A percentile compares a stretch with the other conserved stretches of the same genome.
phyloP scores from a whole-genome alignment of 2,888 invertebrate genomes.

The Melikaiella ostensackeni region DNA sequence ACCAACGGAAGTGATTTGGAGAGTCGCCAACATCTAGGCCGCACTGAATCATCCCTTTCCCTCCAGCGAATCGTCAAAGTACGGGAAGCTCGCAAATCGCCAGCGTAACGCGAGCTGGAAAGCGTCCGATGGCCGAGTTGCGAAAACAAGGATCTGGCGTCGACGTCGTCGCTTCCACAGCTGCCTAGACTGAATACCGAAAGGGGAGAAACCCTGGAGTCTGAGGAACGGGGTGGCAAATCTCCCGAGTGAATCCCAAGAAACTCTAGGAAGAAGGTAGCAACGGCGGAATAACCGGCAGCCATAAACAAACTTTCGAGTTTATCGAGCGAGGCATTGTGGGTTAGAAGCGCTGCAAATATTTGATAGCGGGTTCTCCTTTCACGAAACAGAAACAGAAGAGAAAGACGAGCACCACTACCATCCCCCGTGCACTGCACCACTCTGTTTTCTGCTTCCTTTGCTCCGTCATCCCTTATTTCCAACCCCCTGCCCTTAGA shows the following conservation, averaged over 20 bases:
- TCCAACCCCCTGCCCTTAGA: slow-evolving; percentile 11
- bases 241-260: slow-evolving; percentile 30
- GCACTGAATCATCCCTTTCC: slow-evolving; percentile 66
- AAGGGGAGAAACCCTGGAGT: slow-evolving; percentile 34
- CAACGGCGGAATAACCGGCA: slow-evolving; percentile 62
- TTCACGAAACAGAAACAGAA: slow-evolving; percentile 62
- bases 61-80: slow-evolving; percentile 13
- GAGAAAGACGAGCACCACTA: slow-evolving; percentile 44
- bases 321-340: slow-evolving; percentile 70
- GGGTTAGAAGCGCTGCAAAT: slow-evolving; percentile 70
- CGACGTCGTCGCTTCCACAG: slow-evolving; percentile 42
- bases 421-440: slow-evolving; percentile 2
- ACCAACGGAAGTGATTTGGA: slow-evolving; percentile 72
- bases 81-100: neutral
- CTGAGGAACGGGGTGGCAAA: slow-evolving; percentile 20
- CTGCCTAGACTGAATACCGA: slow-evolving; percentile 41
- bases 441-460: slow-evolving; percentile 37
- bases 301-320: slow-evolving; percentile 73
- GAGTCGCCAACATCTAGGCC: slow-evolving; percentile 68
- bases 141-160: slow-evolving; percentile 38
- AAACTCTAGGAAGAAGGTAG: slow-evolving; percentile 52
- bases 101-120: slow-evolving; percentile 16
- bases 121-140: slow-evolving; percentile 2
- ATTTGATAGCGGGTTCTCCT: slow-evolving; percentile 68
- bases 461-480: slow-evolving; percentile 26